Evolutionary conservation across 2,113 vertebrate species (phyloP).

Genomic region (Panurus biarmicus): DNA sequence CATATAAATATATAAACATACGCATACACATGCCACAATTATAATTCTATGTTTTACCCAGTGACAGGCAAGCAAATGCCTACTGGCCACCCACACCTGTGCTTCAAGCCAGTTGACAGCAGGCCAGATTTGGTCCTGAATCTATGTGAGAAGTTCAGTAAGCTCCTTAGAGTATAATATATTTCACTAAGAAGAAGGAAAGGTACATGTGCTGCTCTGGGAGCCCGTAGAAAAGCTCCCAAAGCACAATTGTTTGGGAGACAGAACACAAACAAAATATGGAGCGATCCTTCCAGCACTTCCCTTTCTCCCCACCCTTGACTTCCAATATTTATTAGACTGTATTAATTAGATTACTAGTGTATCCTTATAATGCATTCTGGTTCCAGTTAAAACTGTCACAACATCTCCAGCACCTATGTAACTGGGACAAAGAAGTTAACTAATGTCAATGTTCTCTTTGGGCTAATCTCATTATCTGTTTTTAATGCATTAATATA

Average conservation of each 20-base stretch:
- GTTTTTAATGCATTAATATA: neutral
- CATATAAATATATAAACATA: neutral
- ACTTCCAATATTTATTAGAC: neutral
- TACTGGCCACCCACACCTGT: neutral
- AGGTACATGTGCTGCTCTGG: neutral
- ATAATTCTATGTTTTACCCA: neutral
- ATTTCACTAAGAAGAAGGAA: neutral
- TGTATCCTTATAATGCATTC: neutral
- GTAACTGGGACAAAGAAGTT: neutral
- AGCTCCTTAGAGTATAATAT: neutral
- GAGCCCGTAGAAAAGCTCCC: neutral
- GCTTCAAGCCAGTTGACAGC: neutral
- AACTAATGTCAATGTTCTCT: neutral
- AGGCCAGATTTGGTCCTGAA: neutral
- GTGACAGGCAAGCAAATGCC: neutral
- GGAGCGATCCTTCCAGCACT: neutral
- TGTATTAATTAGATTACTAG: neutral
- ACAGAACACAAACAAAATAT: neutral
- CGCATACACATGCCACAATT: neutral
- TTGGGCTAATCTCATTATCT: neutral
- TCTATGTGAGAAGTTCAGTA: neutral
- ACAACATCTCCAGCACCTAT: neutral
- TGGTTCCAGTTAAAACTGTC: neutral
- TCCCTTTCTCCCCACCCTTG: fast-evolving
- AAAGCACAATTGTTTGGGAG: neutral